Evolutionary conservation across 2,797 vertebrate genomes (phyloP), one percentile per base, ranked within the genome.

Genomic region (Crenuchus spilurus): DNA sequence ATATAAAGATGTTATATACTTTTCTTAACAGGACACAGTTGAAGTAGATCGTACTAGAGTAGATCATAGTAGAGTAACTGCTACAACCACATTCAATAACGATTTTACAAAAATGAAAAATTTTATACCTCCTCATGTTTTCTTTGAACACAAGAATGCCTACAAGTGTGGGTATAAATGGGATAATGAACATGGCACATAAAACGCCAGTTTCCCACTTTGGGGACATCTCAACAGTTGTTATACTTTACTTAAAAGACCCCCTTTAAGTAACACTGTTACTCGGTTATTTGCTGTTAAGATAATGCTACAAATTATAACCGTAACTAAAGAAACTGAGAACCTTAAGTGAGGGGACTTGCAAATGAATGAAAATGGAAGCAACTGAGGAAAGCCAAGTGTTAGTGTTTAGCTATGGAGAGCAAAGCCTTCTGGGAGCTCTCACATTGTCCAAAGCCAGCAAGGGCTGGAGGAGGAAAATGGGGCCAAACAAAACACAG

Each of bases 381-480:
- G 55, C 66, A 28, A 74, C 54, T 33, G 7, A 60, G 51, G 74
- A 70, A 79, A 77, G 57, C 57, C 65, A 70, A 81, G 62, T 68
- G 24, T 71, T 73, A 71, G 74, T 77, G 68, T 74, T 77, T 74
- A 67, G 44, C 62, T 63, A 72, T 41, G 37, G 48, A 80, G 63
- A 80, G 71, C 44, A 62, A 67, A 79, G 77, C 18, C 71, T 74
- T 64, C 57, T 74, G 77, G 67, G 80, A 75, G 70, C 71, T 64
- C 63, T 37, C 63, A 72, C 63, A 14, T 74, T 79, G 66, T 76
- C 80, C 73, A 76, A 79, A 72, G 55, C 63, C 71, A 74, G 74
- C 74, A 42, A 33, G 55, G 64, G n/a, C 54, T 52, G 58, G 9
- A 42, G 31, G 18, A 30, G 66, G n/a, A 13, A 18, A 35, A 64